Percentiles rank a stretch among this genome's conserved stretches.
phyloP scores from a whole-genome alignment of 2,797 vertebrate species.

The Thamnophis elegans region DNA sequence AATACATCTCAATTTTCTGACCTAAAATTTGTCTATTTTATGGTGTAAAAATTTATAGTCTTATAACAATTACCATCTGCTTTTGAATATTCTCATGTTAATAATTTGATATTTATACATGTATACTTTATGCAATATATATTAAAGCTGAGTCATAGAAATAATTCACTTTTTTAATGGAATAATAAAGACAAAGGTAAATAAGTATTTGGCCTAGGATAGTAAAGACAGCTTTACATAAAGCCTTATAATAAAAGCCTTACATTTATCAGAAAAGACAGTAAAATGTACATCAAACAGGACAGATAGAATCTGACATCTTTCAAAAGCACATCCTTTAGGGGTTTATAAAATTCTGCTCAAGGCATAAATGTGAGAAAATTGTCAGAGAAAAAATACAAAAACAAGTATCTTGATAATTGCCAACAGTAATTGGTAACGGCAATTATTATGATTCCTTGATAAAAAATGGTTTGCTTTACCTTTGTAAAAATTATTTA shows the following conservation, averaged over 20 bases:
- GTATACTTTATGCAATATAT: background rate
- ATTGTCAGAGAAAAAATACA: background rate
- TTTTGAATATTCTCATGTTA: background rate
- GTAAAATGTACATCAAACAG: background rate
- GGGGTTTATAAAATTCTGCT: background rate
- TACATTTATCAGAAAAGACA: background rate
- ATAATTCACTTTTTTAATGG: background rate
- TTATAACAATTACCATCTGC: background rate
- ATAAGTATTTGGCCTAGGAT: background rate
- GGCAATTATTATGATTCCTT: background rate
- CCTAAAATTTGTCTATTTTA: background rate
- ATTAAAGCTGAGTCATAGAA: background rate
- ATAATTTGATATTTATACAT: background rate
- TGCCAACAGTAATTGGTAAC: too few relatives aligned
- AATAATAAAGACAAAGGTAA: background rate
- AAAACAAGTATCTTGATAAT: background rate
- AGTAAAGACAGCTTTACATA: background rate
- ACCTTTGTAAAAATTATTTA: background rate
- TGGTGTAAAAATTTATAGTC: too few relatives aligned
- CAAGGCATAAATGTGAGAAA: background rate
- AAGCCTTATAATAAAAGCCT: background rate
- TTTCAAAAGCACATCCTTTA: background rate
- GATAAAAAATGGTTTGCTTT: background rate
- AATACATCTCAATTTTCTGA: background rate
- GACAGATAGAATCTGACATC: background rate